phyloP scores from a whole-genome alignment of 2,888 invertebrate species.

The Oegoconia quadripuncta region DNA sequence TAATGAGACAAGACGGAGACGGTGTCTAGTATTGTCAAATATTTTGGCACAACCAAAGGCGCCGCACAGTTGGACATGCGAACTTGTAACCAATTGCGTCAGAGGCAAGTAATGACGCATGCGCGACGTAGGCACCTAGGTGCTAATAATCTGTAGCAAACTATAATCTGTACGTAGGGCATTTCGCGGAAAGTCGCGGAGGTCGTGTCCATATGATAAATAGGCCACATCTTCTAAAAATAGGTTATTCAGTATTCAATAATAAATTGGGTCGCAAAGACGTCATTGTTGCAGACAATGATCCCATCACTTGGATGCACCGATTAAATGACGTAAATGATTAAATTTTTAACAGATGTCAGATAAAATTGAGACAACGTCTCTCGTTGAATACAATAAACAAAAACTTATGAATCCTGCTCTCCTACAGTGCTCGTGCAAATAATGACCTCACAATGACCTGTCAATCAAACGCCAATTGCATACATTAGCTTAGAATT shows the following conservation, averaged over 20 bases:
- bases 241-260: no score
- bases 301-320: no score
- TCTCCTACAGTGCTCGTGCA: not conserved
- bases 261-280: no score
- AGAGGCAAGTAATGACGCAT: conserved; percentile 37
- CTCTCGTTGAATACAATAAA: not conserved
- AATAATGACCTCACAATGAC: conserved; percentile 3
- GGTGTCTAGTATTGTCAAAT: conserved; percentile 25
- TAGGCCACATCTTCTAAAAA: no score
- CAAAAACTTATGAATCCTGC: not conserved
- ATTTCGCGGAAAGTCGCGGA: conserved; percentile 28
- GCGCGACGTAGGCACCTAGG: conserved; percentile 24
- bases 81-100: conserved; percentile 30
- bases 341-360: no score
- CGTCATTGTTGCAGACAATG: no score
- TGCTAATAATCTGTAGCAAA: conserved; percentile 25
- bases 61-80: conserved; percentile 29
- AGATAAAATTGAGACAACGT: no score
- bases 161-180: conserved; percentile 19
- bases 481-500: not conserved
- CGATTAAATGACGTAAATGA: no score
- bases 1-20: conserved; percentile 2
- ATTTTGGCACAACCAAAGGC: conserved; percentile 28
- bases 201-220: no score
- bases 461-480: conserved; percentile 3